Conservation (phyloP, 2,113 vertebrate genomes). For the Actenoides hombroni region DNA sequence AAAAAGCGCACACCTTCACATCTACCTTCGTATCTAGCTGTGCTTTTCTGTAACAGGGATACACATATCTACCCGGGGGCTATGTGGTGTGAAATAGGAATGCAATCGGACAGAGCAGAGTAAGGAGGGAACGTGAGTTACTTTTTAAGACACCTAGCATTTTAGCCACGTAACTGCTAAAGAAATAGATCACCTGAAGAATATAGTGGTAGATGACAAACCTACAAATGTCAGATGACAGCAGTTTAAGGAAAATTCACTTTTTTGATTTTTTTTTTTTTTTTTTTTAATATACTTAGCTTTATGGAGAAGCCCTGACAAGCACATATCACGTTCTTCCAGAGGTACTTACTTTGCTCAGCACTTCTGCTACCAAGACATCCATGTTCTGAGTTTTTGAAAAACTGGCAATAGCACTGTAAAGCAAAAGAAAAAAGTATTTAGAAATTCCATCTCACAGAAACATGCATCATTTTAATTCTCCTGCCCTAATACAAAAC, state of each 20-base stretch:
- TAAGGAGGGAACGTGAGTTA: neutral
- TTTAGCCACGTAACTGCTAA: neutral
- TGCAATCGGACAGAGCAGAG: neutral
- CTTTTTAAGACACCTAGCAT: neutral
- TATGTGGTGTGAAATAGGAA: rapidly evolving
- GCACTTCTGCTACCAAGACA: constrained; percentile 75
- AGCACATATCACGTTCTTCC: rapidly evolving
- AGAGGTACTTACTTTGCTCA: constrained; percentile 84
- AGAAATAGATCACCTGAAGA: neutral
- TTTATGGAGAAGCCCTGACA: neutral
- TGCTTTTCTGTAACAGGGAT: neutral
- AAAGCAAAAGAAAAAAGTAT: constrained; percentile 54
- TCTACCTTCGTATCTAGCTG: too few species aligned
- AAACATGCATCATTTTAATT: neutral
- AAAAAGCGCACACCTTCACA: neutral
- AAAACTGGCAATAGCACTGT: constrained; percentile 71
- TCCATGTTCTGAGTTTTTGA: constrained; percentile 80
- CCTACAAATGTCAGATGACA: neutral
- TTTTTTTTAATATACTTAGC: neutral
- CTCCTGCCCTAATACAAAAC: neutral
- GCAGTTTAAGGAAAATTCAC: neutral
- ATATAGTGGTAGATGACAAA: neutral
- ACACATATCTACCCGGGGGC: neutral
- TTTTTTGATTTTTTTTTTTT: neutral
- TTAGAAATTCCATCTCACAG: neutral